Percentiles rank a stretch among this genome's conserved stretches.
These are phyloP conservation scores for Neocloeon triangulifer DNA, from an alignment of 1,140 invertebrate species.

Conservation along the genomic window DNA sequence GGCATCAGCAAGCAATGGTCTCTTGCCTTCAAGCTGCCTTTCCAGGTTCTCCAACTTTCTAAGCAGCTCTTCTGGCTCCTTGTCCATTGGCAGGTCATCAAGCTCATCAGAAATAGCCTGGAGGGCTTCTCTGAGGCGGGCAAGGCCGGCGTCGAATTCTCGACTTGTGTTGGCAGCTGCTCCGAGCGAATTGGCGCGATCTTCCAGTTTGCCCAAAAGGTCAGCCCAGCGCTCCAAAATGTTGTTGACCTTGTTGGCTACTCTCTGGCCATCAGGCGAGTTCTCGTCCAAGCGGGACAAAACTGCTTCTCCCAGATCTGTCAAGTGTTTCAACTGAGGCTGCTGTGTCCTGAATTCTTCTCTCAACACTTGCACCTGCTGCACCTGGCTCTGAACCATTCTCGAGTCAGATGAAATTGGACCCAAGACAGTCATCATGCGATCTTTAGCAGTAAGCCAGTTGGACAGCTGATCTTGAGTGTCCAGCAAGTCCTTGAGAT, in stretches of 20 bases:
- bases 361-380: constrained; percentile 61
- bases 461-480: constrained; percentile 60
- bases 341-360: constrained; percentile 84
- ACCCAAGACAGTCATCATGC: constrained; percentile 82
- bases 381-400: constrained; percentile 85
- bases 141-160: constrained; percentile 71
- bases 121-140: constrained; percentile 52
- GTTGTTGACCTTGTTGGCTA: constrained; percentile 37
- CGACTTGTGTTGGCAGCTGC: constrained; percentile 71
- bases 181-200: constrained; percentile 58
- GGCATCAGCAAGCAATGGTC: constrained; percentile 64
- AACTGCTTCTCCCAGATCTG: constrained; percentile 55
- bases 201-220: constrained; percentile 51
- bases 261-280: constrained; percentile 47
- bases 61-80: constrained; percentile 69
- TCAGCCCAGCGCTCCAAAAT: constrained; percentile 57
- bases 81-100: constrained; percentile 57
- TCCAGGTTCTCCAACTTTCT: constrained; percentile 63
- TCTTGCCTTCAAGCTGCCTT: constrained; percentile 64
- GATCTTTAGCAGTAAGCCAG: constrained; percentile 82
- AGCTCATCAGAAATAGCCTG: constrained; percentile 67
- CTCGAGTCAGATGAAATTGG: constrained; percentile 84
- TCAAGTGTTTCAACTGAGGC: constrained; percentile 63
- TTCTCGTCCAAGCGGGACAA: constrained; percentile 41
- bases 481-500: constrained; percentile 80